A percentile compares a stretch with the other conserved stretches of the same genome.
Conservation (phyloP, 2,113 vertebrate genomes). For the Atlantisia rogersi region DNA sequence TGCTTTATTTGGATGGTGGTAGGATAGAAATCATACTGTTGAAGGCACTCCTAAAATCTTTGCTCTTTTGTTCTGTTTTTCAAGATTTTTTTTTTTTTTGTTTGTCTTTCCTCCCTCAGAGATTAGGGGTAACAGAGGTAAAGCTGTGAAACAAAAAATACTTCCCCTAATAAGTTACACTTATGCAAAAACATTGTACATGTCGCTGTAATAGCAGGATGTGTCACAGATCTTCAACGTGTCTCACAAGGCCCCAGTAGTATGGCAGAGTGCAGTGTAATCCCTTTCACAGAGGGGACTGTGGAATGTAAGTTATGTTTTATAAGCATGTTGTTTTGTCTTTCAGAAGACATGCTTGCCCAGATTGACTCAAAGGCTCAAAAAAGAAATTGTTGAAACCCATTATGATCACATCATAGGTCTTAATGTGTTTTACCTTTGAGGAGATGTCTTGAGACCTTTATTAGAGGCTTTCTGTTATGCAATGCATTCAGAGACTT, state of each 20-base stretch:
- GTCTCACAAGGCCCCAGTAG: background rate
- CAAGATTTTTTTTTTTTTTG: background rate
- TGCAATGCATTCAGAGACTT: background rate
- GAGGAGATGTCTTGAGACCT: no score
- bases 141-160: background rate
- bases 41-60: background rate
- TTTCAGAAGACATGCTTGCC: background rate
- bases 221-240: background rate
- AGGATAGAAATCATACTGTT: background rate
- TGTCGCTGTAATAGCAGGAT: background rate
- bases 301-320: background rate
- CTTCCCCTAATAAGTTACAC: rapidly evolving
- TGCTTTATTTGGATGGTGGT: background rate
- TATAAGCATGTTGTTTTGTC: rapidly evolving
- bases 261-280: rapidly evolving
- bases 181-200: background rate
- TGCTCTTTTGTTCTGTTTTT: background rate
- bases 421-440: background rate
- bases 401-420: background rate
- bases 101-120: background rate
- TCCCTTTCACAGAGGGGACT: background rate
- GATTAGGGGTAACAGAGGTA: background rate
- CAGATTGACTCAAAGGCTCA: background rate
- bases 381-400: background rate
- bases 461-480: background rate